Evolutionary conservation across 2,888 invertebrate genomes (phyloP).

Genomic region (Polyommatus iphigenia): DNA sequence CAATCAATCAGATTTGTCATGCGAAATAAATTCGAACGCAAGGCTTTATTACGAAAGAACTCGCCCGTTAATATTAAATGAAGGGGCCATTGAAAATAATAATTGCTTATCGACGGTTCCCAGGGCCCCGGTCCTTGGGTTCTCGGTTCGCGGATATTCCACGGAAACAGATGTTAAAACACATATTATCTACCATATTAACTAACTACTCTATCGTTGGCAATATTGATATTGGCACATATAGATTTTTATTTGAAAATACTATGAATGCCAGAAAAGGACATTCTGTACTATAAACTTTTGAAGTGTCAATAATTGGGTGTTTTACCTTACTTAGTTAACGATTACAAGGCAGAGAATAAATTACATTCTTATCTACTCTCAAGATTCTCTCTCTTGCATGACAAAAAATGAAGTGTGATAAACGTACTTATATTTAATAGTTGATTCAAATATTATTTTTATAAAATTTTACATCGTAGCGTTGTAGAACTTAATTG

Average conservation of each 20-base stretch:
- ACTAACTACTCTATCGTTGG: no score
- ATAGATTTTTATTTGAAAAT: no score
- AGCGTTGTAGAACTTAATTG: neutral
- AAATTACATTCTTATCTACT: no score
- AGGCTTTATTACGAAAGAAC: conserved; percentile 3
- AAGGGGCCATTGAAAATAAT: conserved; percentile 12
- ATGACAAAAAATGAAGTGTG: no score
- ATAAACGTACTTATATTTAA: no score
- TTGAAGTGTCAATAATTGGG: no score
- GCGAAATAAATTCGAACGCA: conserved; percentile 22
- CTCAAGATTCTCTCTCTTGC: no score
- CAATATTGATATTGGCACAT: no score
- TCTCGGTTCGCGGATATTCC: neutral
- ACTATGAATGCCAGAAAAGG: no score
- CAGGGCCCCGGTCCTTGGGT: neutral
- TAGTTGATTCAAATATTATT: neutral
- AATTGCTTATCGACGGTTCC: neutral
- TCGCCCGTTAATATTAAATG: conserved; percentile 1
- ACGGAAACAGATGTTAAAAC: neutral
- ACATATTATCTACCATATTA: neutral
- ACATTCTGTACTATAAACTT: no score
- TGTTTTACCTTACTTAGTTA: no score
- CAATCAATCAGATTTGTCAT: conserved; percentile 28
- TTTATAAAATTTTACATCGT: neutral
- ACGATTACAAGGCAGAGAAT: no score